Evolutionary conservation across 2,888 invertebrate genomes (phyloP).

Genomic region (Leistus spinibarbis): DNA sequence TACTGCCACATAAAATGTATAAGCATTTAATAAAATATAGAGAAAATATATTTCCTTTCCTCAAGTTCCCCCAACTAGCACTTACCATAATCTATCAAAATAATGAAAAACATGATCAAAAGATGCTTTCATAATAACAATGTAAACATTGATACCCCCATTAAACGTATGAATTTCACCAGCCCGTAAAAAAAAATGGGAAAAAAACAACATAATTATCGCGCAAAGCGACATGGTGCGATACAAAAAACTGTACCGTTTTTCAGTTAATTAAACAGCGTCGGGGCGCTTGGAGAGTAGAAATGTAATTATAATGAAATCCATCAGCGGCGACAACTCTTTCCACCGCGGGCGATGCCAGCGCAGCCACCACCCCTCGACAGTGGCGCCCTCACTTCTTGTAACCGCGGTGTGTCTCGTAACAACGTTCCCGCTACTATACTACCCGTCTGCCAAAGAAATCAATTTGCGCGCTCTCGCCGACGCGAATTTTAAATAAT

Average conservation of each 20-base stretch:
- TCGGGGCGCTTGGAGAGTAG: slow-evolving; percentile 39
- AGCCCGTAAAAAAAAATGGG: slow-evolving; percentile 37
- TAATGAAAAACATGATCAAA: neutral
- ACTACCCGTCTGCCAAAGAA: slow-evolving; percentile 50
- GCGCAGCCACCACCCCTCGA: neutral
- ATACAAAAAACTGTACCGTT: slow-evolving; percentile 35
- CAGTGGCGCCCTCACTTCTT: slow-evolving; percentile 25
- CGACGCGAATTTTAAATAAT: slow-evolving; percentile 56
- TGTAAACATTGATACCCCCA: slow-evolving; percentile 10
- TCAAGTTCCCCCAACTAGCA: too few species aligned
- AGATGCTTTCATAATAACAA: neutral
- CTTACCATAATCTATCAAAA: neutral
- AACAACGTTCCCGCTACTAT: too few species aligned
- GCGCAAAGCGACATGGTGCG: slow-evolving; percentile 3
- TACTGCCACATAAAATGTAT: too few species aligned
- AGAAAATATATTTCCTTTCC: too few species aligned
- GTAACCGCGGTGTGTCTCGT: slow-evolving; percentile 20
- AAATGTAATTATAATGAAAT: slow-evolving; percentile 57
- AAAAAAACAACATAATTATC: slow-evolving; percentile 48
- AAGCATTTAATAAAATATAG: too few species aligned
- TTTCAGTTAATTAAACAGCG: slow-evolving; percentile 53
- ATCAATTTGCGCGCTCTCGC: slow-evolving; percentile 56
- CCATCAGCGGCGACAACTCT: slow-evolving; percentile 49
- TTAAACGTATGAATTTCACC: slow-evolving; percentile 28
- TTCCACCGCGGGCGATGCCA: slow-evolving; percentile 22